Evolutionary conservation across 2,797 vertebrate genomes (phyloP), one percentile per base, ranked within the genome.

Genomic region (Pteropus rufus): DNA sequence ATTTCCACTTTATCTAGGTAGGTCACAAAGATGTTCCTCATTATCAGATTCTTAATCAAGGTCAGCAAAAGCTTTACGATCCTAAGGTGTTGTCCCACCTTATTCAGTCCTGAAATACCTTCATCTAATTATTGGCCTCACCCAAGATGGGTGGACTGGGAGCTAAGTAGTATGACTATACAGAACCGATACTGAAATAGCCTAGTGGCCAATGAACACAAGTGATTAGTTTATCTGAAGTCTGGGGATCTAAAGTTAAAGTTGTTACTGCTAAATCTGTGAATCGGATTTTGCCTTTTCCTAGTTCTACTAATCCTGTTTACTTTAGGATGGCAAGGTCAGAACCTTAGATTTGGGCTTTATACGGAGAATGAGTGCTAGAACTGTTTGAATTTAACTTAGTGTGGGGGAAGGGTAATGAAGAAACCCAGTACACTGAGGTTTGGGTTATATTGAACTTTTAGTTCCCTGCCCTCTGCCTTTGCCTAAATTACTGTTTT

Each of bases 11-110:
- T 60, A 85, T 60, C 31, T 89, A 24, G 39, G 15, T 77, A 41
- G 29, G 65, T 92, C 77, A 84, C 76, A 72, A 80, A 95, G 80
- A 11, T 94, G 12, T 72, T 93, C 16, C 41, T 80, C 21, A 24
- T 89, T 93, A 80, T 92, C 79, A 84, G 77, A 79, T 93, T 95
- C 64, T 91, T 77, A 95, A 75, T 91, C 72, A 75, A 92, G 88
- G 65, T 85, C 52, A 94, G 5, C 23, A 70, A 39, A 84, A 76
- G 31, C 58, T 84, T 82, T 83, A 73, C 60, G 46, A 83, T 65
- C 14, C 5, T 12, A 64, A 12, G 58, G 6, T 85, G 52, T 89
- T 89, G 3, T 36, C 69, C 14, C 21, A 58, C 52, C 29, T 80
- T n/a, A 39, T 80, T 84, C 60, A 70, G 8, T 64, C 26, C 24